Percentiles rank a stretch among this genome's conserved stretches.
phyloP scores from a whole-genome alignment of 2,888 invertebrate species.

The Amaurobius ferox region DNA sequence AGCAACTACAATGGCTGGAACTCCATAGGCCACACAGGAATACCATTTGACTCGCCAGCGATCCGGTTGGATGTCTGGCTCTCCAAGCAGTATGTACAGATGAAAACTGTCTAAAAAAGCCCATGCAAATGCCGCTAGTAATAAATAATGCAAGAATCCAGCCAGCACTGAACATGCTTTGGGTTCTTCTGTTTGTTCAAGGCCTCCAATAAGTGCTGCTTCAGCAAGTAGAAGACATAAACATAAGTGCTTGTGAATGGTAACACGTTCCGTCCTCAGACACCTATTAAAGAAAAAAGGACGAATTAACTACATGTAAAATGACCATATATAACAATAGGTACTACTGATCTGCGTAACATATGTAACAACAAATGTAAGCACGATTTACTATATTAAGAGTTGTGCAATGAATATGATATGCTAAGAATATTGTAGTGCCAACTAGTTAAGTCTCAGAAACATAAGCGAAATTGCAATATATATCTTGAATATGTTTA shows the following conservation, averaged over 20 bases:
- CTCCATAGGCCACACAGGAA: constrained; percentile 90
- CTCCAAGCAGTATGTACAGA: constrained; percentile 94
- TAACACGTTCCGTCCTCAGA: constrained; percentile 85
- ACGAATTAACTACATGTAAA: neutral
- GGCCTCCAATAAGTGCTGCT: constrained; percentile 91
- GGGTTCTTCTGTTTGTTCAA: constrained; percentile 90
- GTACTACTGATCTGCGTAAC: too few relatives aligned
- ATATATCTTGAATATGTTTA: too few relatives aligned
- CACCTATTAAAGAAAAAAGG: constrained; percentile 38
- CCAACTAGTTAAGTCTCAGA: too few relatives aligned
- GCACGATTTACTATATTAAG: too few relatives aligned
- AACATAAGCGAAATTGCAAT: too few relatives aligned
- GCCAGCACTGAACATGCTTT: constrained; percentile 92
- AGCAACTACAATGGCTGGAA: constrained; percentile 87
- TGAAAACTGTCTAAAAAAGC: constrained; percentile 98
- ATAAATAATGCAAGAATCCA: constrained; percentile 86
- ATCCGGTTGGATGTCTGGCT: constrained; percentile 91
- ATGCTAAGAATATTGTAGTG: too few relatives aligned
- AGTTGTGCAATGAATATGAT: too few relatives aligned
- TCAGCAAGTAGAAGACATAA: constrained; percentile 93
- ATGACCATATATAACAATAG: too few relatives aligned
- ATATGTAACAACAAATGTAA: too few relatives aligned
- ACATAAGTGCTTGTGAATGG: constrained; percentile 97
- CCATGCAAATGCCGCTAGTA: constrained; percentile 95
- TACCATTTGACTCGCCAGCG: constrained; percentile 93